Percentiles rank a stretch among this genome's conserved stretches.
Conservation (phyloP, 2,113 vertebrate species). For the Ophthalmolycus amberensis region DNA sequence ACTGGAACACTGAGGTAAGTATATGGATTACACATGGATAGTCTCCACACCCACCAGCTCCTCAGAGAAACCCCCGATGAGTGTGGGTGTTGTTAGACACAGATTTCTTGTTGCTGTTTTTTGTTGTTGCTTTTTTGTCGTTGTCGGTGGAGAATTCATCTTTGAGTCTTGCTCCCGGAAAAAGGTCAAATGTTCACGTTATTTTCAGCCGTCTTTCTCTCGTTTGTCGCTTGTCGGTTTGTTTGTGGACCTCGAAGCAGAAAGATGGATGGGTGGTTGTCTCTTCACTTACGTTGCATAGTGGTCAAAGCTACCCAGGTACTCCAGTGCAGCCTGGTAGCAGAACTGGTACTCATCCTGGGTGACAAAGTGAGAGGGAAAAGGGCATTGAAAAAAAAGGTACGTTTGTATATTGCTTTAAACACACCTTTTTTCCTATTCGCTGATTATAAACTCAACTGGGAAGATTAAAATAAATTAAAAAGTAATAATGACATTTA, state of each 20-base stretch:
- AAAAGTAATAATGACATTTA: background rate
- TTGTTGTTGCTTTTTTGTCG: constrained; percentile 71
- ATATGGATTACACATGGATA: constrained; percentile 84
- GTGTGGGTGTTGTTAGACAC: constrained; percentile 64
- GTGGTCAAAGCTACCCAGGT: constrained; percentile 98
- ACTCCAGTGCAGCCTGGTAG: constrained; percentile 95
- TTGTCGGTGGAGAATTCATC: constrained; percentile 61
- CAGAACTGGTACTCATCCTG: constrained; percentile 99
- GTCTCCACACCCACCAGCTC: constrained; percentile 65
- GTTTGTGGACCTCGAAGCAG: constrained; percentile 65
- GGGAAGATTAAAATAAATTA: too few species aligned
- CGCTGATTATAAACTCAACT: too few species aligned
- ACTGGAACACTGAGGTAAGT: constrained; percentile 88
- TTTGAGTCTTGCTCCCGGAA: constrained; percentile 43
- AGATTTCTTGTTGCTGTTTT: constrained; percentile 70
- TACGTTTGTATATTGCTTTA: background rate
- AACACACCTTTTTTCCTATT: background rate
- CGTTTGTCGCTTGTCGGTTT: constrained; percentile 34
- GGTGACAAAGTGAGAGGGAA: constrained; percentile 6
- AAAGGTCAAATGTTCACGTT: constrained; percentile 50
- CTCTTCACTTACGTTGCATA: constrained; percentile 93
- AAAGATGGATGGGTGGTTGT: constrained; percentile 65
- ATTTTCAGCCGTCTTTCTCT: constrained; percentile 50
- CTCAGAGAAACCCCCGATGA: constrained; percentile 44
- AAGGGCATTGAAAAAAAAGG: background rate